Evolutionary conservation across 2,113 vertebrate species (phyloP).

Genomic region (Agelaius phoeniceus): DNA sequence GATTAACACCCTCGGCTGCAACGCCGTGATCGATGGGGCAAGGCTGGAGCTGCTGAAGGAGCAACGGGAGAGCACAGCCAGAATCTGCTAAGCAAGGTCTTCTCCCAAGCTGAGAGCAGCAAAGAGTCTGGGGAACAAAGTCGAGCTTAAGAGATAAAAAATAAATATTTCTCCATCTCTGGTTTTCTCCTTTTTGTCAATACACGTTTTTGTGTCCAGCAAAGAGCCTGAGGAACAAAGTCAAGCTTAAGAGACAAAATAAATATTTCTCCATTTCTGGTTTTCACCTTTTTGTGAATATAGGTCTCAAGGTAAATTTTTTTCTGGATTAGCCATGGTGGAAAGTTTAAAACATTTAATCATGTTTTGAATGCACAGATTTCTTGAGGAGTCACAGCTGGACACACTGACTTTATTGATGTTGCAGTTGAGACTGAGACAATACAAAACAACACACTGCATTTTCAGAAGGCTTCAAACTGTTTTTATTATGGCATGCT

Average conservation of each 20-base stretch:
- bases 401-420: background rate
- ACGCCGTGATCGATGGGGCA: background rate
- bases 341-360: background rate
- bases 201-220: background rate
- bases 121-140: background rate
- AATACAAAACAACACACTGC: background rate
- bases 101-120: background rate
- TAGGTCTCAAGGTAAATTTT: background rate
- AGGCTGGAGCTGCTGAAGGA: background rate
- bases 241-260: background rate
- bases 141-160: background rate
- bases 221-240: background rate
- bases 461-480: background rate
- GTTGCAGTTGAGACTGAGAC: background rate
- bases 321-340: background rate
- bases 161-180: background rate
- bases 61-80: background rate
- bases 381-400: background rate
- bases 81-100: background rate
- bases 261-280: background rate
- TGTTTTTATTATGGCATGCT: background rate
- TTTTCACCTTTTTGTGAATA: background rate
- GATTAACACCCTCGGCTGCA: background rate
- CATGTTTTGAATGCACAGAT: background rate
- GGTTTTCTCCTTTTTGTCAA: background rate